A percentile compares a stretch with the other conserved stretches of the same genome.
These are phyloP conservation scores for Drosophila affinis DNA, from an alignment of 2,888 invertebrate species.

Conservation along the genomic window DNA sequence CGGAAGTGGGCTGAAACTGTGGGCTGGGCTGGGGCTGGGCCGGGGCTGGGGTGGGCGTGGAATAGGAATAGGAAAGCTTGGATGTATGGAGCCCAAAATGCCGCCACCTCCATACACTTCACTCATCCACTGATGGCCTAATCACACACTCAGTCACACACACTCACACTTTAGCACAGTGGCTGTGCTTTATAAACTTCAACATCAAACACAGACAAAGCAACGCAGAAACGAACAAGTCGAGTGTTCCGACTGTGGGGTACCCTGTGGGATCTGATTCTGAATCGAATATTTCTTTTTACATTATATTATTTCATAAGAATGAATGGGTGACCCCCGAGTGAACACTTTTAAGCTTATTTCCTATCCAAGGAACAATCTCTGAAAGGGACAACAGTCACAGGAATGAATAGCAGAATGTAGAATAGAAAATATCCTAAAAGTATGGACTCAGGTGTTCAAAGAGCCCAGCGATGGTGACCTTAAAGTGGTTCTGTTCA, in stretches of 20 bases:
- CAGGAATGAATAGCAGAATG: not conserved
- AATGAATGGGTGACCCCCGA: not conserved
- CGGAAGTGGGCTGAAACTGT: conserved; percentile 49
- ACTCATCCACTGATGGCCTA: conserved; percentile 54
- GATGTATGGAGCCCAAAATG: conserved; percentile 34
- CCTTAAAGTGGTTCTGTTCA: too few relatives aligned
- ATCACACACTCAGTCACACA: conserved; percentile 59
- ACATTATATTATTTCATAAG: too few relatives aligned
- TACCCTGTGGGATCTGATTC: not conserved
- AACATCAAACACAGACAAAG: conserved; percentile 65
- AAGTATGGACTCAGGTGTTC: not conserved
- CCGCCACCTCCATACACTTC: conserved; percentile 12
- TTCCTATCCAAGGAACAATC: not conserved
- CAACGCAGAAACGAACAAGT: not conserved
- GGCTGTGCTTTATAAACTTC: conserved; percentile 44
- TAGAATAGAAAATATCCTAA: not conserved
- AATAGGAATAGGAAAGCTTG: conserved; percentile 36
- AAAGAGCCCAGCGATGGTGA: too few relatives aligned
- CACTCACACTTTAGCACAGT: conserved; percentile 34
- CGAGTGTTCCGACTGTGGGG: not conserved
- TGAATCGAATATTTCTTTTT: too few relatives aligned
- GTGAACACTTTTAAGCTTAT: too few relatives aligned
- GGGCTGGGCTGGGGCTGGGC: conserved; percentile 11
- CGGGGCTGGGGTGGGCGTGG: conserved; percentile 3
- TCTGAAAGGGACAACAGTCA: not conserved